Evolutionary conservation across 2,888 invertebrate genomes (phyloP).

Genomic region (Melinopterus prodromus): DNA sequence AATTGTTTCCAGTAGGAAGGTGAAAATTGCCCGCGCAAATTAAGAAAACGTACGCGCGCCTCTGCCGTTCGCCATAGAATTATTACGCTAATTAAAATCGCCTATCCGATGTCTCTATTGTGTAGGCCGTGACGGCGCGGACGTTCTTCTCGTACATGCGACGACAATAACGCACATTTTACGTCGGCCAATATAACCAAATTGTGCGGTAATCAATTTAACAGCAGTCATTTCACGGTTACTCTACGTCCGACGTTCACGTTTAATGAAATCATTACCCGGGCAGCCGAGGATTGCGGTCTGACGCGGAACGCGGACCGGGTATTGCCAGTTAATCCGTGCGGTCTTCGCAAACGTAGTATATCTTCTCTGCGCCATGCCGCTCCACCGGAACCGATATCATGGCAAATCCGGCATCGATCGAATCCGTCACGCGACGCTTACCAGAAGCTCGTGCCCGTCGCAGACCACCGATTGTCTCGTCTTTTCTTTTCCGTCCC

Average conservation of each 20-base stretch:
- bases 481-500: slow-evolving; percentile 5
- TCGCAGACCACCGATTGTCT: slow-evolving; percentile 13
- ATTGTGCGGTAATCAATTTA: slow-evolving; percentile 32
- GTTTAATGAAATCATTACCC: slow-evolving; percentile 36
- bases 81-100: neutral
- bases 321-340: slow-evolving; percentile 1
- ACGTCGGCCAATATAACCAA: slow-evolving; percentile 27
- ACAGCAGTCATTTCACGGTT: slow-evolving; percentile 35
- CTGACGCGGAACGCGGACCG: slow-evolving; percentile 30
- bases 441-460: neutral
- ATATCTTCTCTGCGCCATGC: neutral
- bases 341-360: neutral
- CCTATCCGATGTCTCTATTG: slow-evolving; percentile 17
- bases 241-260: slow-evolving; percentile 32
- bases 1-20: too few relatives aligned
- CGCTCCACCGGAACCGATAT: slow-evolving; percentile 31
- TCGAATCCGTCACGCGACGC: slow-evolving; percentile 29
- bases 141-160: slow-evolving; percentile 12
- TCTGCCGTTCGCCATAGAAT: neutral
- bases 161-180: slow-evolving; percentile 16
- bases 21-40: neutral
- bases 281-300: slow-evolving; percentile 33
- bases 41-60: slow-evolving; percentile 13
- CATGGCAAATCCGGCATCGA: slow-evolving; percentile 32
- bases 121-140: neutral